Base-by-base conservation (phyloP, 92 coral and sea anemone species). In the Virgularia gustaviana region DNA sequence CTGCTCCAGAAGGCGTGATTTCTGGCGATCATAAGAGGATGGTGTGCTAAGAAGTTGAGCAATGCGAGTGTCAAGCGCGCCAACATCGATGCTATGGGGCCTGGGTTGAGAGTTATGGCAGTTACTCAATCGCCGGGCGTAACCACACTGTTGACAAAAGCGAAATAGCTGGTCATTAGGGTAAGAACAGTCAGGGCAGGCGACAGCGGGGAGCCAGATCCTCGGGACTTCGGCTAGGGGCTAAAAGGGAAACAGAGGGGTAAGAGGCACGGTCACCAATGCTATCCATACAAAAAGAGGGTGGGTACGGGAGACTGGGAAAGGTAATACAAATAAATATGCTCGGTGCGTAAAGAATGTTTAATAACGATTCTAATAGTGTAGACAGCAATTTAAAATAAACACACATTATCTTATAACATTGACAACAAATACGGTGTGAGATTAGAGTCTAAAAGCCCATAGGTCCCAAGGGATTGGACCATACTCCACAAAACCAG, bases 401-500 rank as follows among this genome's bases (percentile, higher is more conserved):
- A 45, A 9, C 11, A n/a, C n/a, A 45, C 11, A 45, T 45, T 45
- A 45, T 2, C 15, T 3, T 2, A 3, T 15, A 45, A 2, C 11
- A 45, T 15, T 2, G 15, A 45, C 53, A 45, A 2, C 15, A 2
- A 15, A 45, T 15, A 45, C 53, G 3, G 20, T 2, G 19, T 24
- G 20, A 16, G 25, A 19, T 18, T 15, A 3, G 45, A 54, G 2
- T 10, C 5, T 19, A 19, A 54, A 54, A 13, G 60, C 60, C 60
- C 60, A 54, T 3, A 54, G 12, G 12, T 54, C 60, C 60, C 60
- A 54, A 18, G 60, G 60, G 31, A 54, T 54, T 54, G 60, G 29
- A 10, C 60, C 77, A 81, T 80, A 80, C 18, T 80, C 80, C 12
- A 62, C 57, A 27, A 59, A 80, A 32, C 83, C 83, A 57, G 23